These are phyloP conservation scores for Quadroppia sp. DNA, from an alignment of 2,888 invertebrate genomes.

Conservation along the genomic window DNA sequence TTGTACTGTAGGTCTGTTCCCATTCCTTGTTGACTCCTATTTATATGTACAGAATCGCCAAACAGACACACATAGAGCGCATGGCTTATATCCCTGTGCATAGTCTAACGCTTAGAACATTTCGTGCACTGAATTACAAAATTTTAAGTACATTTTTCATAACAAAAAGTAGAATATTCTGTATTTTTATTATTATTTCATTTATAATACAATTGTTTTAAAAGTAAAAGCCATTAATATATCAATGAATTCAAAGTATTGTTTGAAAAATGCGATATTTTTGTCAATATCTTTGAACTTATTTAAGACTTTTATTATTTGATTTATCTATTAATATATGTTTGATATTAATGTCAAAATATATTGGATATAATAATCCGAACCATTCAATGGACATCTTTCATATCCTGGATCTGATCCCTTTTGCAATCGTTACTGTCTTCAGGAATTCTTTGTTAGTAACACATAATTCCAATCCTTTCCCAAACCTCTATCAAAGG, in stretches of 20 bases:
- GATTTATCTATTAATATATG: neutral
- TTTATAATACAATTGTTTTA: too few relatives aligned
- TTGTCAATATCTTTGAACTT: too few relatives aligned
- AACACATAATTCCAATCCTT: neutral
- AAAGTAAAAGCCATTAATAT: too few relatives aligned
- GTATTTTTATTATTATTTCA: too few relatives aligned
- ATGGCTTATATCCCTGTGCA: neutral
- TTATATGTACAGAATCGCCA: slow-evolving; percentile 9
- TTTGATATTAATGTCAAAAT: neutral
- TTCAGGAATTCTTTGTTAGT: neutral
- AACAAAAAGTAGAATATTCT: too few relatives aligned
- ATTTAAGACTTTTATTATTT: neutral
- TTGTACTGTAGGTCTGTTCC: neutral
- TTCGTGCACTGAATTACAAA: slow-evolving; percentile 16
- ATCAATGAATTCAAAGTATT: too few relatives aligned
- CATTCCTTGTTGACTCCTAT: neutral
- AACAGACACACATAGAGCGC: slow-evolving; percentile 8
- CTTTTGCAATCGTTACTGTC: neutral
- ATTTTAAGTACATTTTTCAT: too few relatives aligned
- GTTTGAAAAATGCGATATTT: too few relatives aligned
- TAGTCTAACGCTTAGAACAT: neutral
- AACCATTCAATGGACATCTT: neutral
- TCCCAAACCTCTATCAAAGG: neutral
- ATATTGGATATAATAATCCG: too few relatives aligned
- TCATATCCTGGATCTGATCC: neutral